A percentile compares a stretch with the other conserved stretches of the same genome.
These are phyloP conservation scores for Felis catus DNA, from an alignment of 2,113 vertebrate genomes.

Conservation along the genomic window F.catus_Fca126_mat1.0 CM031428.1:20904501-20905000, in stretches of 20 bases:
- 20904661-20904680: background rate
- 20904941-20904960: conserved; percentile 92
- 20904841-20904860: background rate
- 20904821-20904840: background rate
- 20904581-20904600: background rate
- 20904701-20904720: background rate
- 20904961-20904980: conserved; percentile 90
- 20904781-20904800: background rate
- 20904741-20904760: background rate
- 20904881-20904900: conserved; percentile 90
- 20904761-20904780: background rate
- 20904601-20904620: background rate
- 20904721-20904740: conserved; percentile 27
- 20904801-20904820: background rate
- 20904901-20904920: conserved; percentile 91
- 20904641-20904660: background rate
- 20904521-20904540: background rate
- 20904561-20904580: background rate
- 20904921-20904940: conserved; percentile 92
- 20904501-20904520: background rate
- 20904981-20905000: conserved; percentile 88
- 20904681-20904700: background rate
- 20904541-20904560: background rate
- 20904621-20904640: background rate
- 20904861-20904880: background rate